These are phyloP conservation scores for Lepilemur ruficaudatus DNA, from an alignment of 2,797 vertebrate species.

Conservation along the genomic window DNA sequence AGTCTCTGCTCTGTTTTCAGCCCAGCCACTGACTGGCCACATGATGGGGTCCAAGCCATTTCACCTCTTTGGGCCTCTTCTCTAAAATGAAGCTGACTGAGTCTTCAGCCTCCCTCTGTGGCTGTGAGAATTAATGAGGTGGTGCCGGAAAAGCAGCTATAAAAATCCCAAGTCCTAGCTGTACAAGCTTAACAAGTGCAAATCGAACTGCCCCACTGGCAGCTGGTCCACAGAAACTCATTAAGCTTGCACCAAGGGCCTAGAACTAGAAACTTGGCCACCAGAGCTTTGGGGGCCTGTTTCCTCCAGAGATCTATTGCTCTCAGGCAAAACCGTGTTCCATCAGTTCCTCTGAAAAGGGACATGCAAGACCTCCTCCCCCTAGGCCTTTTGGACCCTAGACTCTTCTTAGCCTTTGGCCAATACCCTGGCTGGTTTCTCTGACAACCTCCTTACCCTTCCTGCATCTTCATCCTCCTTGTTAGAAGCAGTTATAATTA, in stretches of 20 bases:
- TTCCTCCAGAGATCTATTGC: constrained; percentile 31
- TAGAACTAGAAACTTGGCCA: neutral
- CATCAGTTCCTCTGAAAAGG: constrained; percentile 2
- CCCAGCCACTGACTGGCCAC: neutral
- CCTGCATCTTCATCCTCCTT: neutral
- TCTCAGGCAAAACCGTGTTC: constrained; percentile 25
- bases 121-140: constrained; percentile 62
- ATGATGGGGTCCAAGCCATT: constrained; percentile 51
- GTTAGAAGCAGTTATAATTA: neutral
- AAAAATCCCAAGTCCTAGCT: constrained; percentile 48
- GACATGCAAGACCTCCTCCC: neutral
- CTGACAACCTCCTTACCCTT: neutral
- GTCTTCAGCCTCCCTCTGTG: constrained; percentile 10
- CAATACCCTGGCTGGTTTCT: neutral
- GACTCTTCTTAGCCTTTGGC: neutral
- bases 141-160: constrained; percentile 40
- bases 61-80: constrained; percentile 27
- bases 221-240: constrained; percentile 52
- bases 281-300: neutral
- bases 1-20: constrained; percentile 41
- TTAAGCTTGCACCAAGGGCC: constrained; percentile 27
- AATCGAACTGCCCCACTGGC: neutral
- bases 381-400: neutral
- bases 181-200: constrained; percentile 49
- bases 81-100: constrained; percentile 58